Base-by-base conservation (phyloP, 2,888 invertebrate species). In the Bruchidius siliquastri region DNA sequence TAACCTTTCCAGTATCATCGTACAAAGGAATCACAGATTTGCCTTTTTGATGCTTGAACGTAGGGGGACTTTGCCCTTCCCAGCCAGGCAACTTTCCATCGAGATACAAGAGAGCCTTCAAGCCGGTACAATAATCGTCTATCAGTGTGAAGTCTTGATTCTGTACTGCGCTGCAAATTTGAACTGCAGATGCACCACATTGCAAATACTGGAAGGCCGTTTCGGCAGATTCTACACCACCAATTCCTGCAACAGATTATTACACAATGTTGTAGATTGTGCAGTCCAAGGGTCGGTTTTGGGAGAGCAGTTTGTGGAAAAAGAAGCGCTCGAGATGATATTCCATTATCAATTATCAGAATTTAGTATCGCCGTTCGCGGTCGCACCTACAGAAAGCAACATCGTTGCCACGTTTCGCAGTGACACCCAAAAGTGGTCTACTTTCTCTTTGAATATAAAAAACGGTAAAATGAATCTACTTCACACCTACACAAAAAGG, bases 81-180 rank as follows among this genome's bases (percentile, higher is more conserved):
- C 99, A 99, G 20, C 90, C 89, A 10, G 91, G 89, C 4, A 94
- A 88, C 74, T 87, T 85, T 0, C 92, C 90, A 79, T 93, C 90
- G 13, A 98, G 87, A 84, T 97, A 98, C 8, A 99, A 87, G 32
- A 98, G 86, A 0, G 97, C 90, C 85, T 96, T 95, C 18, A 99
- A 88, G 0, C 97, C 97, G 0, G 93, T 94, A 73, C 93, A 91
- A 85, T 99, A 99, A 86, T 99, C 99, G 13, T 98, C 95, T 70
- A 99, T 93, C 0, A 99, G 88, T 0, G 98, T 98, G 84, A 98
- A 99, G 87, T 99, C 99, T 88, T 99, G 99, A 87, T 99, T 99
- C 87, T 99, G 99, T 21, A 99, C 91, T 0, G 99, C 96, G 81
- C 98, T 98, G 87, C 99, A 96, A 74, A 98, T 90, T 91, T 99